Conservation (phyloP, 2,888 invertebrate genomes). For the Drosophila mettleri region DNA sequence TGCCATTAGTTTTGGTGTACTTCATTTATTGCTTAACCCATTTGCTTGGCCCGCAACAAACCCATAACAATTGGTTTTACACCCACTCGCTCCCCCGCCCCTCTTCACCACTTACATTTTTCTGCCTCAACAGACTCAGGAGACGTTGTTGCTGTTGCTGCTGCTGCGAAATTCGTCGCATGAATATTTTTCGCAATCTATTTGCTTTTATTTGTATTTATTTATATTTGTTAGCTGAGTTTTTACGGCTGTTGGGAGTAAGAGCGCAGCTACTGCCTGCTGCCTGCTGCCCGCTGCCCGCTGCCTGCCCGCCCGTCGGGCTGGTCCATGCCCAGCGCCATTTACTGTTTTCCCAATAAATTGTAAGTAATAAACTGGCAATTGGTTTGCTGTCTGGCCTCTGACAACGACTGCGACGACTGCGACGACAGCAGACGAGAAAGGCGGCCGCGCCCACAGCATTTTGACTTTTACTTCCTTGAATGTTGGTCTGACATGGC, state of each 20-base stretch:
- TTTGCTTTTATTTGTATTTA: slow-evolving; percentile 70
- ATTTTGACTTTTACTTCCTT: slow-evolving; percentile 71
- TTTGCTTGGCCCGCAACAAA: slow-evolving; percentile 34
- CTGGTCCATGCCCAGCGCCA: slow-evolving; percentile 32
- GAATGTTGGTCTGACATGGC: slow-evolving; percentile 28
- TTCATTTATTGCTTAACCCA: slow-evolving; percentile 56
- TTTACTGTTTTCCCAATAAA: slow-evolving; percentile 71
- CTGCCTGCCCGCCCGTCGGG: background rate
- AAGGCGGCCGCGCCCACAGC: slow-evolving; percentile 64
- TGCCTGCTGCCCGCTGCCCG: background rate
- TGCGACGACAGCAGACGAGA: slow-evolving; percentile 30
- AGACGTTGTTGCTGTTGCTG: slow-evolving; percentile 37
- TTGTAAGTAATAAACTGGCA: slow-evolving; percentile 79
- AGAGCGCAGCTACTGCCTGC: slow-evolving; percentile 7
- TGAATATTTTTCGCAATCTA: slow-evolving; percentile 70
- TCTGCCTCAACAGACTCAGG: slow-evolving; percentile 54
- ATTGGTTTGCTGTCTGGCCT: slow-evolving; percentile 73
- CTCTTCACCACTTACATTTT: slow-evolving; percentile 31
- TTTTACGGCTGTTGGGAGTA: slow-evolving; percentile 64
- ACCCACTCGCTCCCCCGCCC: background rate
- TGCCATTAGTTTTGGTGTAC: slow-evolving; percentile 43
- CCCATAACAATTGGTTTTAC: slow-evolving; percentile 37
- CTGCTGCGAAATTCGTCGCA: slow-evolving; percentile 49
- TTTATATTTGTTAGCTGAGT: slow-evolving; percentile 65
- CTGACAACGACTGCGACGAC: slow-evolving; percentile 51